Evolutionary conservation across 2,888 invertebrate genomes (phyloP).

Genomic region (Eupithecia pulchellata): DNA sequence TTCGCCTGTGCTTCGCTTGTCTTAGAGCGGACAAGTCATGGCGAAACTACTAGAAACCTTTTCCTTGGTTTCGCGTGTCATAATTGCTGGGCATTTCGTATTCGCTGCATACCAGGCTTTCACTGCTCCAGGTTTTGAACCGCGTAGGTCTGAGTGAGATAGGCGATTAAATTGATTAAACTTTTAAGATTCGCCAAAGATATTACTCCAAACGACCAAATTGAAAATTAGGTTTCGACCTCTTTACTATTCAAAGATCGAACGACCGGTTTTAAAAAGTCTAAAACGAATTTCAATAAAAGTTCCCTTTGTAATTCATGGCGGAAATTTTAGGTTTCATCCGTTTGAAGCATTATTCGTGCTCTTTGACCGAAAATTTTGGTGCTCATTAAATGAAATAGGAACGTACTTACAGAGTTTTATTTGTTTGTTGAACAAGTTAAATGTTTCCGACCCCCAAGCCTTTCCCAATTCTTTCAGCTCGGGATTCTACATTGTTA

Average conservation of each 20-base stretch:
- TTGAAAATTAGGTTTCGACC: neutral
- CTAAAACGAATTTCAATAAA: conserved; percentile 54
- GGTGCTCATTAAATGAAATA: neutral
- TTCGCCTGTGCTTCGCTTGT: too few species aligned
- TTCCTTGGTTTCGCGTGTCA: neutral
- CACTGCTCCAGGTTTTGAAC: neutral
- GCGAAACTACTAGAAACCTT: too few species aligned
- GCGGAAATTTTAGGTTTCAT: conserved; percentile 38
- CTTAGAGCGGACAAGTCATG: too few species aligned
- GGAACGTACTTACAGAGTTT: neutral
- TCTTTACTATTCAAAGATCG: conserved; percentile 24
- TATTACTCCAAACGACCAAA: neutral
- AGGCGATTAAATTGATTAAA: neutral
- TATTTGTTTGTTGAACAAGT: neutral
- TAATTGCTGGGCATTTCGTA: neutral
- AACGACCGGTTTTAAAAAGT: conserved; percentile 34
- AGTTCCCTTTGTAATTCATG: conserved; percentile 50
- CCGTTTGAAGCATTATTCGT: conserved; percentile 6
- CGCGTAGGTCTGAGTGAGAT: neutral
- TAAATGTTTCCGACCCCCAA: conserved; percentile 5
- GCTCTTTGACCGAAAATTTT: neutral
- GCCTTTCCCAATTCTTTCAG: neutral
- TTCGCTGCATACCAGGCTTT: neutral
- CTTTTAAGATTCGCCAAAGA: conserved; percentile 5
- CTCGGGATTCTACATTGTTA: conserved; percentile 5